These are phyloP conservation scores for Sciurus niger DNA, from an alignment of 2,113 vertebrate species.

Conservation along the genomic window DNA sequence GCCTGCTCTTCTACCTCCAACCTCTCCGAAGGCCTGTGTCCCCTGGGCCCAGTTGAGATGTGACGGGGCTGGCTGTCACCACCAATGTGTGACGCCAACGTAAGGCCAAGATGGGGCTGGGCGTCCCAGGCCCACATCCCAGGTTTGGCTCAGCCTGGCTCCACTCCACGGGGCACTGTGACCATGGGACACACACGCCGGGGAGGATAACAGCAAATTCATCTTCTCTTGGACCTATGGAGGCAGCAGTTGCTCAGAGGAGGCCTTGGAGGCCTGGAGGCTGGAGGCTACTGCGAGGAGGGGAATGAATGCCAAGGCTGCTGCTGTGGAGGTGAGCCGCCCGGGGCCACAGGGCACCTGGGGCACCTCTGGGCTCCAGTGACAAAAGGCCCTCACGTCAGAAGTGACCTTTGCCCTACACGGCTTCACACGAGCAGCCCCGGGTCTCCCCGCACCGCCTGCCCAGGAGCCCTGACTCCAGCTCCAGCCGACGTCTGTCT, in stretches of 20 bases:
- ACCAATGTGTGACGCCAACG: background rate
- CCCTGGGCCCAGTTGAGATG: background rate
- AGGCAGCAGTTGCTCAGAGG: background rate
- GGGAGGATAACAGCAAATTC: background rate
- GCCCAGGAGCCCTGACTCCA: too few species aligned
- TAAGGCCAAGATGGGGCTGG: too few species aligned
- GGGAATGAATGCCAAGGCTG: background rate
- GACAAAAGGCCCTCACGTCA: background rate
- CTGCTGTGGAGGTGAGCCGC: too few species aligned
- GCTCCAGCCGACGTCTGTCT: background rate
- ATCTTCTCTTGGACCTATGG: accelerated
- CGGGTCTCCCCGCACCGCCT: too few species aligned
- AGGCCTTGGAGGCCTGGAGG: background rate
- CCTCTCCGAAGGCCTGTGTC: background rate
- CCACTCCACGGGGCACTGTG: accelerated
- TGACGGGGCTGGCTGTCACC: too few species aligned
- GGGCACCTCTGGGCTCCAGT: background rate
- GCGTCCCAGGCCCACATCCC: too few species aligned
- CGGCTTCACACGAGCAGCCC: background rate
- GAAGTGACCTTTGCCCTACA: background rate
- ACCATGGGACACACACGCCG: background rate
- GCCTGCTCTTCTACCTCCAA: accelerated
- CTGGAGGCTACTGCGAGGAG: background rate
- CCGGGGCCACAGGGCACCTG: background rate
- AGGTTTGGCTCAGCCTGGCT: background rate